Base-by-base conservation (phyloP, 53 echinoderm and acorn worm species). In the Mesocentrotus franciscanus region DNA sequence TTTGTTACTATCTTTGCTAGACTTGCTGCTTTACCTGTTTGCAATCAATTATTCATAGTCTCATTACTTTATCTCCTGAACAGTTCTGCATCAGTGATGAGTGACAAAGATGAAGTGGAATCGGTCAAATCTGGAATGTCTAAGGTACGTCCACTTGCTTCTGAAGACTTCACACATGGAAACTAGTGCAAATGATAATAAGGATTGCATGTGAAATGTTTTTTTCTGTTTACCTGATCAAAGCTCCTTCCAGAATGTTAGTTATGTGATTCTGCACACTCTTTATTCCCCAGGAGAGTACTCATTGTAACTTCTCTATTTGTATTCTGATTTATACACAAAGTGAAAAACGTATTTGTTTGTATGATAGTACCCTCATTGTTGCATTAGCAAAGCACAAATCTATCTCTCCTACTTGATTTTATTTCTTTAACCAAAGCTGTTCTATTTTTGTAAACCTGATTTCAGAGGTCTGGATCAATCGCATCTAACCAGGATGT, bases 91-190 rank as follows among this genome's bases (percentile, higher is more conserved):
- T 97, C 97, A 60, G 93, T 96, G 60, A 96, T 95, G 74, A 98
- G 96, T 95, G 98, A 97, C 29, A 96, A 85, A 8, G 97, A 97
- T 30, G 96, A 97, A 85, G 95, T 72, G 32, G 97, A 91, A 84
- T 98, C 98, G 10, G 92, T 97, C 94, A 95, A 95, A 71, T 98
- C 98, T 33, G 96, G 92, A 22, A 91, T 84, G 60, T 98, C 98
- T 78, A 97, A 97, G 98, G 98, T 98, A 68, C 94, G 71, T 70
- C 8, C 12, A 85, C 0, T 29, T 78, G 78, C 34, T 32, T 15
- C 30, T 3, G 78, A 78, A 78, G 29, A 8, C 14, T 17, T 78
- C 26, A 78, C 34, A 34, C 6, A 29, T 71, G 3, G 49, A 49
- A 49, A 49, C 49, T 49, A 49, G 49, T 49, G 49, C 49, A 2